These are phyloP conservation scores for Trichopria drosophilae DNA, from an alignment of 2,888 invertebrate genomes.

Conservation along the genomic window DNA sequence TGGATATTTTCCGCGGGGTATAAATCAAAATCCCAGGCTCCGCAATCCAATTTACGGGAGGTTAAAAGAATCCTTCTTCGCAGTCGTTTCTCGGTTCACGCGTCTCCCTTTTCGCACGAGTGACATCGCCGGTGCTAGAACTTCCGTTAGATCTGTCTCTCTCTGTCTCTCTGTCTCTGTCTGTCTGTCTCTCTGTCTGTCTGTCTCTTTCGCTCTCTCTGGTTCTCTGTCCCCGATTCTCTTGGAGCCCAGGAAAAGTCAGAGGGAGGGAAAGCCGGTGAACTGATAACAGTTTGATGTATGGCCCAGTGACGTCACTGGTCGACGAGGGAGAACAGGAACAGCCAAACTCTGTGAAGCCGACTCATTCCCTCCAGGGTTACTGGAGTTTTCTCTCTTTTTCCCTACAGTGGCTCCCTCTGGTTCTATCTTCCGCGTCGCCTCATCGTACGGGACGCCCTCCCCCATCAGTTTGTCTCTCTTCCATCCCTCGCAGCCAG, in stretches of 20 bases:
- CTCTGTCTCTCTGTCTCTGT: constrained; percentile 6
- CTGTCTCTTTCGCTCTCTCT: constrained; percentile 13
- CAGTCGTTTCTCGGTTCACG: constrained; percentile 27
- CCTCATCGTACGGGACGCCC: constrained; percentile 23
- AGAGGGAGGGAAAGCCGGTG: constrained; percentile 39
- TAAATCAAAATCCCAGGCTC: constrained; percentile 46
- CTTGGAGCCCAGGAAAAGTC: constrained; percentile 20
- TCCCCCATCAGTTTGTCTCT: no score
- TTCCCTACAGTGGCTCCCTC: constrained; percentile 18
- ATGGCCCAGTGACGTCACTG: constrained; percentile 54
- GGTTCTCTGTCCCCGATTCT: constrained; percentile 26
- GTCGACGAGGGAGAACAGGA: constrained; percentile 43
- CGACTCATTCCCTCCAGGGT: no score
- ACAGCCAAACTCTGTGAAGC: no score
- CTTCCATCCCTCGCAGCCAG: constrained; percentile 37
- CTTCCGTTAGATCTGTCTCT: no score
- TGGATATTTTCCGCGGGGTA: constrained; percentile 38
- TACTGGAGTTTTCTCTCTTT: constrained; percentile 26
- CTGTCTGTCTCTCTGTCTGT: constrained; percentile 10
- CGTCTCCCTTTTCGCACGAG: constrained; percentile 29
- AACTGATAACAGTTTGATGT: constrained; percentile 58
- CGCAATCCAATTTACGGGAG: constrained; percentile 47
- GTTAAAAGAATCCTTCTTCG: constrained; percentile 43
- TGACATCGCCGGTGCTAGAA: no score
- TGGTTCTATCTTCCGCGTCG: constrained; percentile 8